phyloP scores from a whole-genome alignment of 1,140 invertebrate species.

The Atta texana region DNA sequence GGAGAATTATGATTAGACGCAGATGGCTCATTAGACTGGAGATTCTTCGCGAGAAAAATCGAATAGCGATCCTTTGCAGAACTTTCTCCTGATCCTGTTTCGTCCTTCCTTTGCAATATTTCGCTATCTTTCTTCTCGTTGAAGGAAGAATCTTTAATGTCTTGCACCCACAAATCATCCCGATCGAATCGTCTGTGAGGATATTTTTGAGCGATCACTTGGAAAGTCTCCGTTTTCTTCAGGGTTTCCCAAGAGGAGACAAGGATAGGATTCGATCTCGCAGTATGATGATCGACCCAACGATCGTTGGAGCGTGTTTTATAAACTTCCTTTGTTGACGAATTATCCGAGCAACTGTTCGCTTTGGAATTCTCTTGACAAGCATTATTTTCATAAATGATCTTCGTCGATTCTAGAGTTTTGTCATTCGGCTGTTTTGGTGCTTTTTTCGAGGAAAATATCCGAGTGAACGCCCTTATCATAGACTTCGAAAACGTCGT shows the following conservation, averaged over 20 bases:
- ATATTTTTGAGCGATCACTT: neutral
- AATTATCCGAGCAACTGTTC: slow-evolving; percentile 58
- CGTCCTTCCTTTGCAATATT: neutral
- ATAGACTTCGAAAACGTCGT: slow-evolving; percentile 36
- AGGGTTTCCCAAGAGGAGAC: neutral
- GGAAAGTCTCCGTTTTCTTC: neutral
- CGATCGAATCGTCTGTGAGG: slow-evolving; percentile 56
- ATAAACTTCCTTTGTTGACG: slow-evolving; percentile 8
- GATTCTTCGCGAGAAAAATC: slow-evolving; percentile 13
- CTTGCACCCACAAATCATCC: slow-evolving; percentile 61
- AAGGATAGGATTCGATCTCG: neutral
- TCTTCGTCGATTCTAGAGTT: neutral
- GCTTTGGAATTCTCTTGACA: slow-evolving; percentile 45
- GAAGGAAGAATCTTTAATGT: neutral
- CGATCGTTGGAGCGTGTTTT: neutral
- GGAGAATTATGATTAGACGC: neutral
- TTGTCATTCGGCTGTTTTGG: neutral
- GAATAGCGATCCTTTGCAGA: slow-evolving; percentile 39
- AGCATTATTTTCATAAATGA: slow-evolving; percentile 70
- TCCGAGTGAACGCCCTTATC: slow-evolving; percentile 55
- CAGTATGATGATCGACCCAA: neutral
- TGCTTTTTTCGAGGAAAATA: slow-evolving; percentile 57
- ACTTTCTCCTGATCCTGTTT: neutral
- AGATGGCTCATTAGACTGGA: neutral
- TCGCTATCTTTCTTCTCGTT: neutral